A percentile compares a stretch with the other conserved stretches of the same genome.
Evolutionary conservation across 1,140 invertebrate genomes (phyloP).

Genomic region (Caligus rogercresseyi): DNA sequence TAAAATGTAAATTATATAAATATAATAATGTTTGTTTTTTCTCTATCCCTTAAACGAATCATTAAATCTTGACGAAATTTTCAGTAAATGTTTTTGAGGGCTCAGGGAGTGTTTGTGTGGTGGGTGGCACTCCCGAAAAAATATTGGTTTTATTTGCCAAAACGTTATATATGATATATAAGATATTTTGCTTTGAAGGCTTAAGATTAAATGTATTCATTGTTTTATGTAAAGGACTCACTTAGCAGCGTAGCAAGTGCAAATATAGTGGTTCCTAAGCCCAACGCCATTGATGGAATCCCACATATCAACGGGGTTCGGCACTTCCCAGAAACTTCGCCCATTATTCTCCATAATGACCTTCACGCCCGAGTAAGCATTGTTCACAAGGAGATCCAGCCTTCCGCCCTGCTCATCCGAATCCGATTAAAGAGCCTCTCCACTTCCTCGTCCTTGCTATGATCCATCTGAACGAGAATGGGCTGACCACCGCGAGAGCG

Average conservation of each 20-base stretch:
- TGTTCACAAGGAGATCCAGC: conserved; percentile 14
- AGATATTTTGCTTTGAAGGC: no score
- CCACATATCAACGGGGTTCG: background rate
- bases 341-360: background rate
- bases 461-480: conserved; percentile 1
- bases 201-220: no score
- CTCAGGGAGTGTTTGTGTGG: no score
- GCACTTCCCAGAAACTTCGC: conserved; percentile 6
- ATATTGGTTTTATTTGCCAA: no score
- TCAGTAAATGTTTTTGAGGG: no score
- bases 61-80: no score
- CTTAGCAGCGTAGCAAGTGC: conserved; percentile 3
- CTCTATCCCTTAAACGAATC: no score
- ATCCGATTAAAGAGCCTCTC: conserved; percentile 13
- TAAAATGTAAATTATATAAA: no score
- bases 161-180: no score
- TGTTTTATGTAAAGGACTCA: no score
- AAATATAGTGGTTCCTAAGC: conserved; percentile 10
- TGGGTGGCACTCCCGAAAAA: no score
- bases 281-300: conserved; percentile 17
- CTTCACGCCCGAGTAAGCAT: conserved; percentile 14
- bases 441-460: conserved; percentile 1
- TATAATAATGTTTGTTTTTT: no score
- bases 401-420: conserved; percentile 4
- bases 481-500: background rate